These are phyloP conservation scores for Myotis findleyi DNA, from an alignment of 2,797 vertebrate genomes.

Conservation along the genomic window DNA sequence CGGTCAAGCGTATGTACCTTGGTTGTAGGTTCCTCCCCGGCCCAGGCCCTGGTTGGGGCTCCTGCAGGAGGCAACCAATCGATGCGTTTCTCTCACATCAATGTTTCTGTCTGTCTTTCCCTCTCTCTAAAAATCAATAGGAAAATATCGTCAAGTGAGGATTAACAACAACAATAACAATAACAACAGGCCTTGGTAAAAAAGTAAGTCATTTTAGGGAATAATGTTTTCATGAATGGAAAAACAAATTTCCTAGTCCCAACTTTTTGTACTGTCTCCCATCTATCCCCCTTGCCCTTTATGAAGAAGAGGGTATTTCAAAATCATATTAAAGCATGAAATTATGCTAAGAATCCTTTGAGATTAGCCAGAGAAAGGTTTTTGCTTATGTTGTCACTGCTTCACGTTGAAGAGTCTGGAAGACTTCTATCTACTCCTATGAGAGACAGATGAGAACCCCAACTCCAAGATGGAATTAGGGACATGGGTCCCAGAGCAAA, in stretches of 20 bases:
- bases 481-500: no score
- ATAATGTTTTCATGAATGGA: neutral
- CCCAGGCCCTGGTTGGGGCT: no score
- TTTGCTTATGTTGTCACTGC: neutral
- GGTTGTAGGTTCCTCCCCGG: no score
- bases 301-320: neutral
- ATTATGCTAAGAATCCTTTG: neutral
- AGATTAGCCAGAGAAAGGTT: neutral
- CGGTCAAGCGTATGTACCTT: no score
- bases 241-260: neutral
- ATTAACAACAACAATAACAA: no score
- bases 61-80: no score
- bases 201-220: neutral
- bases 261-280: neutral
- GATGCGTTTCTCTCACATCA: no score
- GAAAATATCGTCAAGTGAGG: no score
- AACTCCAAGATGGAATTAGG: neutral
- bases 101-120: no score
- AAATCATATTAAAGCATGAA: neutral
- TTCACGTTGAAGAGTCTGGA: neutral
- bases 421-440: neutral
- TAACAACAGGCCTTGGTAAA: neutral
- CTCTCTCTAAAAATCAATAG: no score
- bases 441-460: neutral
- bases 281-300: neutral